These are phyloP conservation scores for Diorhabda elongata DNA, from an alignment of 1,140 invertebrate species.

Conservation along the genomic window DNA sequence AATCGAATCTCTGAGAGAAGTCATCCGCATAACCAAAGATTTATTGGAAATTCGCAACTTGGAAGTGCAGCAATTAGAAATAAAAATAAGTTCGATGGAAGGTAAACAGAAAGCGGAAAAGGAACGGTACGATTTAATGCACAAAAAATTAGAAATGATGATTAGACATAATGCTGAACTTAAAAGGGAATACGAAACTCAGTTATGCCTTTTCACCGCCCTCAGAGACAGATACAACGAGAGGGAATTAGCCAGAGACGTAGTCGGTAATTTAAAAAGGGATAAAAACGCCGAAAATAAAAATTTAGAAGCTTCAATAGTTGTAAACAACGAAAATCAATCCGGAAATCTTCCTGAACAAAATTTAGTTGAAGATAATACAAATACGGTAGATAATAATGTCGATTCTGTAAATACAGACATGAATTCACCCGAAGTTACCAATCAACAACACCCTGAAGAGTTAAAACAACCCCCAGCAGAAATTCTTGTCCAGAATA, in stretches of 20 bases:
- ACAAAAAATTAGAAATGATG: slow-evolving; percentile 65
- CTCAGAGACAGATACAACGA: slow-evolving; percentile 41
- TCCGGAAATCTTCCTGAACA: too few species aligned
- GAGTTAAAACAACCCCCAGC: too few species aligned
- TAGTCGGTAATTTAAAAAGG: slow-evolving; percentile 26
- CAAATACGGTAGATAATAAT: too few species aligned
- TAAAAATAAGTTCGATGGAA: slow-evolving; percentile 66
- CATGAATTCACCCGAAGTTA: too few species aligned
- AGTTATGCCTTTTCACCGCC: slow-evolving; percentile 62
- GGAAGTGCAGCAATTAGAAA: slow-evolving; percentile 70
- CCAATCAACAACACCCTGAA: too few species aligned
- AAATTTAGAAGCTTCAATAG: too few species aligned
- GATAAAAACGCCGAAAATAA: too few species aligned
- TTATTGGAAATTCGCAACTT: slow-evolving; percentile 70
- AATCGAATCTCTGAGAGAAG: slow-evolving; percentile 70
- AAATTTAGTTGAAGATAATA: too few species aligned
- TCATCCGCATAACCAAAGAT: slow-evolving; percentile 71
- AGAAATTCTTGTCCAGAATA: too few species aligned
- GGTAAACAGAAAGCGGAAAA: slow-evolving; percentile 64
- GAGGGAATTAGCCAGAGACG: slow-evolving; percentile 37
- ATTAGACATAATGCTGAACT: slow-evolving; percentile 66
- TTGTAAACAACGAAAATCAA: too few species aligned
- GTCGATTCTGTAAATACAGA: too few species aligned
- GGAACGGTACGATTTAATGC: slow-evolving; percentile 61
- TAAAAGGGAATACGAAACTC: slow-evolving; percentile 69